A percentile compares a stretch with the other conserved stretches of the same genome.
Conservation (phyloP, 2,888 invertebrate genomes). For the Aradus depressus region DNA sequence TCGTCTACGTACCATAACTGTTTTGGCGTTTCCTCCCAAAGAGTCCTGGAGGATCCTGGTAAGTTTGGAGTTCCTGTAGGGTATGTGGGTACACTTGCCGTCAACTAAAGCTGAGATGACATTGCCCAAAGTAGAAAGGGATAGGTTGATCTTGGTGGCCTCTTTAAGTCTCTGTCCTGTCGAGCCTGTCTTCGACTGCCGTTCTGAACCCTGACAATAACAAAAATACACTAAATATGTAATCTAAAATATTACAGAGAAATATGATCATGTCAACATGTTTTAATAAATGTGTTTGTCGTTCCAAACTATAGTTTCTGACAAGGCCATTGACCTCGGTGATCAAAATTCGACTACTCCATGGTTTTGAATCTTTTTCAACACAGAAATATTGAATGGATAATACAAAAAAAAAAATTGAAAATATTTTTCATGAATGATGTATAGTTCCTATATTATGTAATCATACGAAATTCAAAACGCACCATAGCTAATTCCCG, state of each 20-base stretch:
- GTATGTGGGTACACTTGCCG: conserved; percentile 93
- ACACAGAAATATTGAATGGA: too few relatives aligned
- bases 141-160: conserved; percentile 95
- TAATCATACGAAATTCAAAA: too few relatives aligned
- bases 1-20: conserved; percentile 63
- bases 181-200: conserved; percentile 94
- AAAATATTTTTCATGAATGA: too few relatives aligned
- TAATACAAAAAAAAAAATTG: too few relatives aligned
- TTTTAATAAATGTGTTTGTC: too few relatives aligned
- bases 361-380: too few relatives aligned
- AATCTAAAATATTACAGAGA: not conserved
- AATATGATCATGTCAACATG: too few relatives aligned
- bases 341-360: too few relatives aligned
- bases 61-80: conserved; percentile 94
- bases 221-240: conserved; percentile 29
- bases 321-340: too few relatives aligned
- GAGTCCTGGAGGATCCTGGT: conserved; percentile 93
- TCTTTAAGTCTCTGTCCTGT: conserved; percentile 86
- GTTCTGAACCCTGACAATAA: conserved; percentile 73
- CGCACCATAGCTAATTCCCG: too few relatives aligned
- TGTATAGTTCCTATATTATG: too few relatives aligned
- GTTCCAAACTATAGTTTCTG: too few relatives aligned
- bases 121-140: conserved; percentile 92
- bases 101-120: conserved; percentile 97
- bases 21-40: conserved; percentile 91